Conservation (phyloP, 1,140 invertebrate species). For the Dendroctonus ponderosae region DNA sequence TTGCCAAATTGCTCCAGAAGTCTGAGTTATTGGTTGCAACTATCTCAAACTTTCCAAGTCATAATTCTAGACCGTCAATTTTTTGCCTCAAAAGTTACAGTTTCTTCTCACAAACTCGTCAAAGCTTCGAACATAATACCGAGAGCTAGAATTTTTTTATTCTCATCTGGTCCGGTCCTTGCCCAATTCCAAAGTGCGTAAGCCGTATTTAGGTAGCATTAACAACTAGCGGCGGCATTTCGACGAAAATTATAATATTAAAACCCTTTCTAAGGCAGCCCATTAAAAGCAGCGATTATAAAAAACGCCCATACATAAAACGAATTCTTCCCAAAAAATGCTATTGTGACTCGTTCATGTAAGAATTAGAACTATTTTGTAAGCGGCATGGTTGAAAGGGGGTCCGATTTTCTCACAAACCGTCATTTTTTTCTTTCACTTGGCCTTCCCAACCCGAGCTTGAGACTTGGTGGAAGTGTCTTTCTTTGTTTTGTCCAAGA, state of each 20-base stretch:
- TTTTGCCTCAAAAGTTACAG: too few relatives aligned
- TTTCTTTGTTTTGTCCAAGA: too few relatives aligned
- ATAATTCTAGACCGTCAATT: too few relatives aligned
- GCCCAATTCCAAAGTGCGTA: constrained; percentile 1
- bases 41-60: too few relatives aligned
- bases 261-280: constrained; percentile 1
- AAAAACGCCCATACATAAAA: background rate
- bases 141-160: too few relatives aligned
- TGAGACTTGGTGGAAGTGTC: too few relatives aligned
- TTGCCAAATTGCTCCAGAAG: too few relatives aligned
- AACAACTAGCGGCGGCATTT: background rate
- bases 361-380: constrained; percentile 18
- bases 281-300: background rate
- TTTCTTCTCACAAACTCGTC: too few relatives aligned
- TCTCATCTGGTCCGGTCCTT: too few relatives aligned
- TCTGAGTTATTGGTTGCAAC: too few relatives aligned
- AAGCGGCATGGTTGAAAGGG: background rate
- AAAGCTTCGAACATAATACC: too few relatives aligned
- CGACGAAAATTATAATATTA: constrained; percentile 19
- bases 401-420: background rate
- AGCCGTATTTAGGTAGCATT: constrained; percentile 8
- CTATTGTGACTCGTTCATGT: constrained; percentile 5
- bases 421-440: constrained; percentile 2
- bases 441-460: too few relatives aligned
- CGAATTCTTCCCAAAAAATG: constrained; percentile 3